Percentiles rank a stretch among this genome's conserved stretches.
phyloP scores from a whole-genome alignment of 2,797 vertebrate genomes.

The Neosilurus mollespiculum region DNA sequence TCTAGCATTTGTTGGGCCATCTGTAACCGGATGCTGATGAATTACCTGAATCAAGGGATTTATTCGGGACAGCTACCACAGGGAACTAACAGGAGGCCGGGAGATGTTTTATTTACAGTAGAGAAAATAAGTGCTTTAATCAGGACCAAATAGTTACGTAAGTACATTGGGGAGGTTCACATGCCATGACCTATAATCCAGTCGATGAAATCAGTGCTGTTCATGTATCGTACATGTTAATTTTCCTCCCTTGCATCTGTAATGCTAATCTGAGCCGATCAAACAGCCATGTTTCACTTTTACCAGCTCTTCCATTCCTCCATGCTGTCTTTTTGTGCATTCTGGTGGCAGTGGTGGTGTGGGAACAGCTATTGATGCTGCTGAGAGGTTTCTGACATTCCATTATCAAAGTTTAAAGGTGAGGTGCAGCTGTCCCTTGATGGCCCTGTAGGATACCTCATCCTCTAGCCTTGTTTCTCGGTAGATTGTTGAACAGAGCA shows the following conservation, averaged over 20 bases:
- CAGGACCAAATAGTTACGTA: neutral
- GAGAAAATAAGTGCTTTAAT: neutral
- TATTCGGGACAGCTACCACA: slow-evolving; percentile 12
- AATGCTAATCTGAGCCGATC: neutral
- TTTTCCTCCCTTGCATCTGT: neutral
- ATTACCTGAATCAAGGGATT: neutral
- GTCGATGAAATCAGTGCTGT: neutral
- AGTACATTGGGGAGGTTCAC: neutral
- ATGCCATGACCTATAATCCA: neutral
- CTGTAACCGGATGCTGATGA: slow-evolving; percentile 7
- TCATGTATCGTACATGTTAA: neutral
- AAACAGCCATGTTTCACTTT: neutral
- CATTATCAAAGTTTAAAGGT: slow-evolving; percentile 12
- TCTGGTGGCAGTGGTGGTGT: neutral
- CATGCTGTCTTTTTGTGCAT: neutral
- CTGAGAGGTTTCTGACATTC: slow-evolving; percentile 18
- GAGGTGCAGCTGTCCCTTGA: neutral
- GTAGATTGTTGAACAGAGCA: neutral
- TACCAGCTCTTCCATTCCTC: neutral
- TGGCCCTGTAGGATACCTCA: slow-evolving; percentile 2
- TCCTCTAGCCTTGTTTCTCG: neutral
- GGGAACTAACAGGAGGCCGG: neutral
- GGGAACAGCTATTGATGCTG: neutral
- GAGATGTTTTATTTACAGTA: neutral
- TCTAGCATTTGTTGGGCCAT: slow-evolving; percentile 4